A percentile compares a stretch with the other conserved stretches of the same genome.
Conservation (phyloP, 2,888 invertebrate genomes). For the Tuberolachnus salignus region DNA sequence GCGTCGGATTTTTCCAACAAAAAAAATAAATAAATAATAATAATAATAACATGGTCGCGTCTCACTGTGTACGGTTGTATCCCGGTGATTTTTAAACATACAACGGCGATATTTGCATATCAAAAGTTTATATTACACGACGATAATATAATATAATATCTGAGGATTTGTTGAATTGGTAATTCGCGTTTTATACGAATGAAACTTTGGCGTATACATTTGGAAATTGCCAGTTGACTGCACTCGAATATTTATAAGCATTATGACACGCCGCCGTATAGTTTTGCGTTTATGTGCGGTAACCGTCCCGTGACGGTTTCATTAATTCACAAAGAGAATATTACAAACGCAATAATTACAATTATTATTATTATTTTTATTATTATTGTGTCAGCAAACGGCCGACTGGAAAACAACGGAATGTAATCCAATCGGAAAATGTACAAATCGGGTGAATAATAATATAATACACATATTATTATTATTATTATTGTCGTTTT, state of each 20-base stretch:
- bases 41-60: no score
- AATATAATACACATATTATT: slow-evolving; percentile 20
- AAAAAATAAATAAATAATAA: no score
- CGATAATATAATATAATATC: slow-evolving; percentile 4
- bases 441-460: background rate
- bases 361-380: no score
- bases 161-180: slow-evolving; percentile 27
- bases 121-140: slow-evolving; percentile 36
- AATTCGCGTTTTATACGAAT: slow-evolving; percentile 11
- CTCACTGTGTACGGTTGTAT: slow-evolving; percentile 1
- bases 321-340: slow-evolving; percentile 6
- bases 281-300: background rate
- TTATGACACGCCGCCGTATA: background rate
- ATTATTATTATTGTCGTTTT: background rate
- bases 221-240: background rate
- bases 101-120: slow-evolving; percentile 35
- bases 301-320: background rate
- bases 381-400: background rate
- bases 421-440: slow-evolving; percentile 1
- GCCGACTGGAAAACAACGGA: background rate
- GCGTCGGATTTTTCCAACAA: background rate
- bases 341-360: background rate
- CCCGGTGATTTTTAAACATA: slow-evolving; percentile 23
- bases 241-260: slow-evolving; percentile 14
- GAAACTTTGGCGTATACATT: slow-evolving; percentile 18